Evolutionary conservation across 1,140 invertebrate genomes (phyloP).

Genomic region (Catajapyx aquilonaris): DNA sequence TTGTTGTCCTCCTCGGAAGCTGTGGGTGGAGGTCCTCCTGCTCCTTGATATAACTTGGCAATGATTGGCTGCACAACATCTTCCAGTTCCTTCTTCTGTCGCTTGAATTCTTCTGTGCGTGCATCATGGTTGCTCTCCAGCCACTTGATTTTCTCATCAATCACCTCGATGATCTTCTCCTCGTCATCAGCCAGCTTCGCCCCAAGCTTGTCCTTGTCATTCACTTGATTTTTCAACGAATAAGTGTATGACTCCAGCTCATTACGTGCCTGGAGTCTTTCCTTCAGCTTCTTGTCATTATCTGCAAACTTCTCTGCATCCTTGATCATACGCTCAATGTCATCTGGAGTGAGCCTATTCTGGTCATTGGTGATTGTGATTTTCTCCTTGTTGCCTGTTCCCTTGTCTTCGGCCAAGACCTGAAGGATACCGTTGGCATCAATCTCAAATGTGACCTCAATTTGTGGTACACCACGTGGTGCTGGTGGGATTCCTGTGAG

Average conservation of each 20-base stretch:
- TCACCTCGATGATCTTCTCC: slow-evolving; percentile 81
- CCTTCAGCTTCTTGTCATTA: slow-evolving; percentile 94
- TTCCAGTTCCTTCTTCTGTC: slow-evolving; percentile 93
- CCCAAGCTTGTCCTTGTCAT: slow-evolving; percentile 95
- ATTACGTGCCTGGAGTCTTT: slow-evolving; percentile 83
- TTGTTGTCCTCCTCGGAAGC: slow-evolving; percentile 43
- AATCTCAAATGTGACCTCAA: slow-evolving; percentile 98
- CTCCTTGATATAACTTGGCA: slow-evolving; percentile 82
- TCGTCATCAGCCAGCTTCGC: slow-evolving; percentile 88
- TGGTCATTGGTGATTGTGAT: slow-evolving; percentile 98
- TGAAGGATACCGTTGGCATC: slow-evolving; percentile 96
- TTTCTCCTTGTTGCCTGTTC: slow-evolving; percentile 93
- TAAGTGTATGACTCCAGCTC: slow-evolving; percentile 96
- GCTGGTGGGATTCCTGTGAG: slow-evolving; percentile 94
- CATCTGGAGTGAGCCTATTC: slow-evolving; percentile 87
- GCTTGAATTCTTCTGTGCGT: slow-evolving; percentile 81
- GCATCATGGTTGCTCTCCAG: slow-evolving; percentile 88
- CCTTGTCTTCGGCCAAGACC: slow-evolving; percentile 94
- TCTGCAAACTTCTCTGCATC: slow-evolving; percentile 97
- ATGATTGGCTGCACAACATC: slow-evolving; percentile 93
- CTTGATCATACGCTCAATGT: slow-evolving; percentile 96
- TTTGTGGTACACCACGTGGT: slow-evolving; percentile 93
- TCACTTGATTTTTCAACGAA: slow-evolving; percentile 90
- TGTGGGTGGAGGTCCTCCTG: slow-evolving; percentile 50
- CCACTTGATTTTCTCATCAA: slow-evolving; percentile 97